Base-by-base conservation (phyloP, 2,113 vertebrate genomes). In the Crotophaga sulcirostris region DNA sequence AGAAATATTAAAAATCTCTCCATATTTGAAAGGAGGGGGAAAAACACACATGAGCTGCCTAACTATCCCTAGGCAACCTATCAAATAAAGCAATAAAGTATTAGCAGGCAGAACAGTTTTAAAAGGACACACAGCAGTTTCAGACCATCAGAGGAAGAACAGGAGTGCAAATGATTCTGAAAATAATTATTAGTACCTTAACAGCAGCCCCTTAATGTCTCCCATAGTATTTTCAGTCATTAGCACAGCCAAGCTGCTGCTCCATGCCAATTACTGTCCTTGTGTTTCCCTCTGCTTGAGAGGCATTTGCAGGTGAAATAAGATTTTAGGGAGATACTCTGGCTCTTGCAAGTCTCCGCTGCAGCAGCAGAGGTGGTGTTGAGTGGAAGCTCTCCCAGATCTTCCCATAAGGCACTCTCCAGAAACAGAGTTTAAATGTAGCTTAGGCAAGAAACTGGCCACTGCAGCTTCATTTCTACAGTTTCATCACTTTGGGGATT, bases 1-100 rank as follows among this genome's bases (percentile, higher is more conserved):
- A 94, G 90, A 96, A 94, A 93, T 96, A 96, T 94, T 97, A 90
- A 94, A 96, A 93, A 78, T 36, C 24, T 92, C 72, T 75, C 40
- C 6, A 21, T 69, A 13, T 56, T 92, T 89, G 84, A 90, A 91
- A 62, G 31, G 77, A 55, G 19, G 13, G 14, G 16, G 44, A 8
- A 51, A 59, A 87, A 54, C 34, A 6, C 85, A 63, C 42, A 58
- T 13, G 16, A 94, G 86, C 79, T 90, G 86, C 90, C 6, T 68
- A 55, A 83, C 56, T 89, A 34, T 93, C 90, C 88, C 93, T 87
- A 84, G 93, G 92, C 96, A 96, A 93, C 88, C 76, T 36, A 92
- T 95, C 86, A 60, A 93, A 92, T 84, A 72, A 96, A 96, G 85
- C 85, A 96, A 90, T 92, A 96, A 97, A 95, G 85, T 84, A 64